A percentile compares a stretch with the other conserved stretches of the same genome.
These are phyloP conservation scores for Malurus melanocephalus DNA, from an alignment of 2,113 vertebrate species.

Conservation along the genomic window DNA sequence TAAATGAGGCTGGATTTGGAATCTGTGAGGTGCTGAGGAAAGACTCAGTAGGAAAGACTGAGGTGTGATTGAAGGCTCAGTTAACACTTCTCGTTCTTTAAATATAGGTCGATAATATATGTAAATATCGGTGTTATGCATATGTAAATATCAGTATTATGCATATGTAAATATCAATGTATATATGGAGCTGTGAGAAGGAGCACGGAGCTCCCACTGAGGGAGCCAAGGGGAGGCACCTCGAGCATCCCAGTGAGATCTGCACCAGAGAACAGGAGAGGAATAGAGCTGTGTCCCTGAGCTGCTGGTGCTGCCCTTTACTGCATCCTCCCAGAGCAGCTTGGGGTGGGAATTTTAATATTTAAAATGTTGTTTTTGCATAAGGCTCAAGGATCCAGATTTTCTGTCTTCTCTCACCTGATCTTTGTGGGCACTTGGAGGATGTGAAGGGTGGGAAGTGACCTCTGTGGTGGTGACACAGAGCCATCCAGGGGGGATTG, in stretches of 20 bases:
- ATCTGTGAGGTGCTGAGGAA: rapidly evolving
- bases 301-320: not conserved
- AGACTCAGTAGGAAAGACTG: not conserved
- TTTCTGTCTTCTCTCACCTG: not conserved
- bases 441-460: not conserved
- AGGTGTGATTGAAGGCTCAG: not conserved
- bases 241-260: rapidly evolving
- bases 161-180: not conserved
- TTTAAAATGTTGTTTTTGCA: not conserved
- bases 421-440: not conserved
- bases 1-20: not conserved
- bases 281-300: not conserved
- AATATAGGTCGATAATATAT: rapidly evolving
- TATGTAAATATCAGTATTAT: rapidly evolving
- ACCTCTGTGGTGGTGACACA: rapidly evolving
- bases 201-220: too few species aligned
- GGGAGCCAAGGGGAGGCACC: not conserved
- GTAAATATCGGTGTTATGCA: rapidly evolving
- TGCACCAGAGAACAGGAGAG: not conserved
- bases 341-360: not conserved
- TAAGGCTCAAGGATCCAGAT: not conserved
- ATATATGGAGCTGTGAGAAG: rapidly evolving
- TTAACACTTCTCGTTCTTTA: not conserved
- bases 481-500: not conserved
- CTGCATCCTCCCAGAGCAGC: not conserved